Conservation (phyloP, 2,888 invertebrate genomes). For the Philhelius pedissequus region DNA sequence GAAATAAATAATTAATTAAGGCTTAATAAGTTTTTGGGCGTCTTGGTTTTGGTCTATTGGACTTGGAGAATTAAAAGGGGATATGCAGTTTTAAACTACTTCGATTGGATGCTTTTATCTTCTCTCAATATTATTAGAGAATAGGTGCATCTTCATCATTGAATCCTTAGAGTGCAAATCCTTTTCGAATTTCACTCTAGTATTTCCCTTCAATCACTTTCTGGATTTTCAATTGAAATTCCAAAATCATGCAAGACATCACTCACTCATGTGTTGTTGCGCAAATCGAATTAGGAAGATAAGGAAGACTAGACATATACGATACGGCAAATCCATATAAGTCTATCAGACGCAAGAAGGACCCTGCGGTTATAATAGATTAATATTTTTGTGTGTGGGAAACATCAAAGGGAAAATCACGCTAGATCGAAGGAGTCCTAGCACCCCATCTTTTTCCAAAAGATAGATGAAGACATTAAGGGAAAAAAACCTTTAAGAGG, state of each 20-base stretch:
- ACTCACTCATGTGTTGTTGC: not conserved
- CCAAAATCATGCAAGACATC: constrained; percentile 27
- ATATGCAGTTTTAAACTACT: not conserved
- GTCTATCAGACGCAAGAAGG: constrained; percentile 53
- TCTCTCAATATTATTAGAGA: not conserved
- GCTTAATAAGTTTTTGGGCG: constrained; percentile 35
- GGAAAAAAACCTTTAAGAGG: not conserved
- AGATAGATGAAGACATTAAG: constrained; percentile 52
- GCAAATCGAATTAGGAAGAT: constrained; percentile 57
- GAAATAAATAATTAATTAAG: constrained; percentile 60
- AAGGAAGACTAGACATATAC: constrained; percentile 4
- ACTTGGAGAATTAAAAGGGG: constrained; percentile 6
- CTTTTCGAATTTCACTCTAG: constrained; percentile 44
- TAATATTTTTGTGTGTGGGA: constrained; percentile 7
- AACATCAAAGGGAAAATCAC: constrained; percentile 58
- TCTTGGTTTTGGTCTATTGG: constrained; percentile 5
- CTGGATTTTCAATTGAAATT: constrained; percentile 56
- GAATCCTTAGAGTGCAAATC: not conserved
- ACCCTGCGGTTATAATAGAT: constrained; percentile 43
- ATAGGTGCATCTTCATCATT: constrained; percentile 33
- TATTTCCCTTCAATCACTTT: constrained; percentile 51
- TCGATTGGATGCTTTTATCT: not conserved
- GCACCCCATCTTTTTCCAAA: no score
- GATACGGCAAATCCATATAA: no score
- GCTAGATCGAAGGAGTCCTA: constrained; percentile 13